These are phyloP conservation scores for Aspidiotus destructor DNA, from an alignment of 2,888 invertebrate species.

Conservation along the genomic window DNA sequence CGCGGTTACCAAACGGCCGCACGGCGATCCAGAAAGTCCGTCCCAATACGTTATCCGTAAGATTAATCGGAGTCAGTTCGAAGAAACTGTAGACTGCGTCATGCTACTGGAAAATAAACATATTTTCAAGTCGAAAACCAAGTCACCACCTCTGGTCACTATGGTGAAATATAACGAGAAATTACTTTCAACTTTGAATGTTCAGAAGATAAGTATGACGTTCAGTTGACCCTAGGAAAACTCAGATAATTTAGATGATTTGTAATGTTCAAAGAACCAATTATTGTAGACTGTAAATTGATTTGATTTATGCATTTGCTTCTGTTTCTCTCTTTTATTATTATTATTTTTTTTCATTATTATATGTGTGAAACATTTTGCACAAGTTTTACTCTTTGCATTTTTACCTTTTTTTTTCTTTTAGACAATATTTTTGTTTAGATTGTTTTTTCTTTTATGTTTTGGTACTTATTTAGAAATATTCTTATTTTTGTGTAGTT, in stretches of 20 bases:
- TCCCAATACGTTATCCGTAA: constrained; percentile 17
- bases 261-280: too few species aligned
- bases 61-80: constrained; percentile 15
- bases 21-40: not conserved
- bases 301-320: constrained; percentile 3
- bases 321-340: not conserved
- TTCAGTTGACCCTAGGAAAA: constrained; percentile 21
- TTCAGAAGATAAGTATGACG: constrained; percentile 24
- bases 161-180: constrained; percentile 24
- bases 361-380: too few species aligned
- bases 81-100: constrained; percentile 20
- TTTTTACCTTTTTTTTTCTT: not conserved
- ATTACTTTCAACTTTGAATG: constrained; percentile 10
- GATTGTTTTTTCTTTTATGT: not conserved
- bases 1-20: constrained; percentile 14
- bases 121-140: not conserved
- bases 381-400: too few species aligned
- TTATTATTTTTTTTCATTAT: constrained; percentile 4
- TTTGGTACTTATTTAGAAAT: not conserved
- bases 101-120: constrained; percentile 17
- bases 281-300: not conserved
- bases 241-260: too few species aligned
- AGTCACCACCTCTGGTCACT: constrained; percentile 1
- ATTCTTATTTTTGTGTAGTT: not conserved
- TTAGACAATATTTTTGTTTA: not conserved